These are phyloP conservation scores for Paramormyrops kingsleyae DNA, from an alignment of 2,113 vertebrate genomes.

Conservation along the genomic window DNA sequence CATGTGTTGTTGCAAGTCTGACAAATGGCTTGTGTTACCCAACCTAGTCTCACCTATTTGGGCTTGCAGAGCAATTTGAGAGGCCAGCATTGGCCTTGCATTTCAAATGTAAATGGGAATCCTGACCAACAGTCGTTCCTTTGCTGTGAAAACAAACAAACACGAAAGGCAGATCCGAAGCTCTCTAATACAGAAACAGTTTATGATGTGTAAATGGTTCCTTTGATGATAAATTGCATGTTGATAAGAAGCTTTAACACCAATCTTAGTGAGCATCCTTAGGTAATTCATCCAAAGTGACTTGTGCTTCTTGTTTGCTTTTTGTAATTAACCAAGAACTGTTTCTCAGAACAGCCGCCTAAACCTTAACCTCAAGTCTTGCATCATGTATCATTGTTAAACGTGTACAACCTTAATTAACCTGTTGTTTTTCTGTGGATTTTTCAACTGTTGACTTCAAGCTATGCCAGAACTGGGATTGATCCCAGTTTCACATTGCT, in stretches of 20 bases:
- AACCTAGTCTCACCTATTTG: not conserved
- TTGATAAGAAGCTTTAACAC: not conserved
- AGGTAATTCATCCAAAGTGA: not conserved
- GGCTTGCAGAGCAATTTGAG: not conserved
- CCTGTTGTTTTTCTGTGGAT: not conserved
- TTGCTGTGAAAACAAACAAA: not conserved
- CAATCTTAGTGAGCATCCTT: not conserved
- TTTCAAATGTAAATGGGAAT: not conserved
- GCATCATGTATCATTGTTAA: not conserved
- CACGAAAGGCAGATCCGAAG: not conserved
- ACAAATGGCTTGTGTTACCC: not conserved
- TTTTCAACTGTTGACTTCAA: not conserved
- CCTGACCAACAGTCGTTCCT: not conserved
- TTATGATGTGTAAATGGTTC: not conserved
- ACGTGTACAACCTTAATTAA: not conserved
- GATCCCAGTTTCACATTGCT: not conserved
- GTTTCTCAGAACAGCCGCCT: not conserved
- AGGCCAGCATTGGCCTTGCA: not conserved
- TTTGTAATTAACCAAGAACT: not conserved
- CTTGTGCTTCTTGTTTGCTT: not conserved
- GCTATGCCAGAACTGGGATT: not conserved
- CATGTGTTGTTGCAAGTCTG: not conserved
- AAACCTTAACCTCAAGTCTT: not conserved
- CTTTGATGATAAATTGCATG: constrained; percentile 4
- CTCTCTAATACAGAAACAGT: not conserved